Conservation (phyloP, 2,797 vertebrate genomes). For the Trichosurus vulpecula region DNA sequence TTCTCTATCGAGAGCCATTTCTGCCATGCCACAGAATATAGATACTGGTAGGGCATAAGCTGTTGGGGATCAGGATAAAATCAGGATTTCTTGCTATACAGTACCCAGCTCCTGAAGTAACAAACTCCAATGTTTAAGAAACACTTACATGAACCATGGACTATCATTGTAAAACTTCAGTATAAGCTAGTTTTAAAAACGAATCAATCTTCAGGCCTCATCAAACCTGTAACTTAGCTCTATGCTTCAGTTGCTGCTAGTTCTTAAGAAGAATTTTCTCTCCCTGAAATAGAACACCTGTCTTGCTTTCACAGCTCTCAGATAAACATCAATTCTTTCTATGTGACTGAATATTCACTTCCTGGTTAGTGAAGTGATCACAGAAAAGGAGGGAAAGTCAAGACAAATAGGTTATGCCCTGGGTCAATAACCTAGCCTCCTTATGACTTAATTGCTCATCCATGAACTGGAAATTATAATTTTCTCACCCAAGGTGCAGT, state of each 20-base stretch:
- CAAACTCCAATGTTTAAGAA: not conserved
- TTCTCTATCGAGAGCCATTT: not conserved
- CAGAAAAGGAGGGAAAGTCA: not conserved
- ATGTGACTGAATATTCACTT: constrained; percentile 9
- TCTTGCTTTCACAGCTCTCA: not conserved
- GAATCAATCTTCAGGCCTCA: not conserved
- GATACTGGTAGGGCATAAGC: not conserved
- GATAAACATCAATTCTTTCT: not conserved
- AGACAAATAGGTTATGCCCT: not conserved
- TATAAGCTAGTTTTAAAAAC: constrained; percentile 11
- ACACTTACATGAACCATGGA: not conserved
- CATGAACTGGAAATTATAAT: not conserved
- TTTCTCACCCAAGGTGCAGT: not conserved
- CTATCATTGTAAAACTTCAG: not conserved
- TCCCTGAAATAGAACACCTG: not conserved
- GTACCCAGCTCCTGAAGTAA: not conserved
- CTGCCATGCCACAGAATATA: not conserved
- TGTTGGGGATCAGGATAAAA: not conserved
- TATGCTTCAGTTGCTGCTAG: not conserved
- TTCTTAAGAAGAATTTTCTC: constrained; percentile 6
- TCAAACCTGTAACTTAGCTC: not conserved
- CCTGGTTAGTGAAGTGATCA: constrained; percentile 3
- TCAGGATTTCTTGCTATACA: not conserved
- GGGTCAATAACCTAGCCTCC: not conserved
- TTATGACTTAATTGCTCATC: not conserved